Percentiles rank a stretch among this genome's conserved stretches.
phyloP scores from a whole-genome alignment of 2,888 invertebrate genomes.

The Seira ritae region DNA sequence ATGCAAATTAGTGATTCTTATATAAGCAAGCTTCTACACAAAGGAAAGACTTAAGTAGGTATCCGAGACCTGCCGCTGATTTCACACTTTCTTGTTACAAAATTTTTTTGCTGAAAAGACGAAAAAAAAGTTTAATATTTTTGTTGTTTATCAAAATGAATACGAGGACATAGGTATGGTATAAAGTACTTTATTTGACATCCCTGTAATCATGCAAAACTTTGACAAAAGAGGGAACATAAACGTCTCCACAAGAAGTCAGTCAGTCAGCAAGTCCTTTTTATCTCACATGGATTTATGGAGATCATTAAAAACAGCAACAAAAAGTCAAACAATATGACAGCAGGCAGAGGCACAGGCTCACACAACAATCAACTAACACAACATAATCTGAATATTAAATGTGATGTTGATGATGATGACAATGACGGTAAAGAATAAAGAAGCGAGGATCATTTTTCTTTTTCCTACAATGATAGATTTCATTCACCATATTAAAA shows the following conservation, averaged over 20 bases:
- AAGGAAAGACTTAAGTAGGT: no score
- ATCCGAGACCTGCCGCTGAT: not conserved
- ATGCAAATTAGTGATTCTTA: not conserved
- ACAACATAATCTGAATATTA: conserved; percentile 16
- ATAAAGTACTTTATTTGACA: not conserved
- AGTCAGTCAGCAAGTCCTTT: conserved; percentile 24
- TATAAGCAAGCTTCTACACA: not conserved
- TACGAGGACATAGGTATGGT: not conserved
- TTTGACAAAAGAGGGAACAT: conserved; percentile 25
- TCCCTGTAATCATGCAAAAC: not conserved
- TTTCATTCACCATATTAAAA: conserved; percentile 9
- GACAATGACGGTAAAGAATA: conserved; percentile 13
- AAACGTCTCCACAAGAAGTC: conserved; percentile 40
- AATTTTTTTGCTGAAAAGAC: not conserved
- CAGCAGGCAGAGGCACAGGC: conserved; percentile 13
- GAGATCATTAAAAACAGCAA: conserved; percentile 27
- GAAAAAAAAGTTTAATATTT: not conserved
- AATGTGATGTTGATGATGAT: conserved; percentile 38
- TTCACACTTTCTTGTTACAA: not conserved
- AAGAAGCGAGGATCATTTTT: not conserved
- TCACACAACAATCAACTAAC: not conserved
- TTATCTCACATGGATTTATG: conserved; percentile 21
- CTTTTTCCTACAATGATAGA: conserved; percentile 28
- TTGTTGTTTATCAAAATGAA: not conserved
- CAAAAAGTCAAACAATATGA: conserved; percentile 38